phyloP scores from a whole-genome alignment of 2,113 vertebrate species.

The Nannobrachium achirus region DNA sequence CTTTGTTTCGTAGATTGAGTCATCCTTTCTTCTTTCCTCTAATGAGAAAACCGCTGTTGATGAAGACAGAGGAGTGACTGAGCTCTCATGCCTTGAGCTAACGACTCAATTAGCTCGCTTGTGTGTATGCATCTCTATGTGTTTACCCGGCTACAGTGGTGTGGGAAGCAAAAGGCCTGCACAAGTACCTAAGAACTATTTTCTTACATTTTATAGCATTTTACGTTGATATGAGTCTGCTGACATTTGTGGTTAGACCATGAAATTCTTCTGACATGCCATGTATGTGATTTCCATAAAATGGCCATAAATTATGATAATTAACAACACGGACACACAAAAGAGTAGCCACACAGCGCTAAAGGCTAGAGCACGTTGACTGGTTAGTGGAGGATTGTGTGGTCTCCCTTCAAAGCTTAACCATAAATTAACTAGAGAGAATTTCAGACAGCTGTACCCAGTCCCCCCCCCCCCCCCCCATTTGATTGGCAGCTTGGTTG shows the following conservation, averaged over 20 bases:
- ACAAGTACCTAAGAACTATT: background rate
- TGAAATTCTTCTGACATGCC: background rate
- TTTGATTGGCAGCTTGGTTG: constrained; percentile 26
- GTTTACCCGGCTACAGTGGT: background rate
- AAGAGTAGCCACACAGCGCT: background rate
- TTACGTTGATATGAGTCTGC: background rate
- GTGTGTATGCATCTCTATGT: background rate
- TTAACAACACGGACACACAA: background rate
- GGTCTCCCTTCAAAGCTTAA: background rate
- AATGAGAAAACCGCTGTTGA: constrained; percentile 17
- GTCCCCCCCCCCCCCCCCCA: background rate
- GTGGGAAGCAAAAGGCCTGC: background rate
- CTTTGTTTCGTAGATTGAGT: constrained; percentile 18
- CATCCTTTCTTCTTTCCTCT: constrained; percentile 3
- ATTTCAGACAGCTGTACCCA: constrained; percentile 13
- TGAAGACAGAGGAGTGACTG: constrained; percentile 17
- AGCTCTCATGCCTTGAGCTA: constrained; percentile 5
- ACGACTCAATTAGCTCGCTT: constrained; percentile 18
- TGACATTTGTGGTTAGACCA: background rate
- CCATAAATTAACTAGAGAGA: constrained; percentile 13
- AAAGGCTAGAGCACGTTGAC: background rate
- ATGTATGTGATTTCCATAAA: background rate
- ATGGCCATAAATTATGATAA: background rate
- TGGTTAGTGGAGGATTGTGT: background rate
- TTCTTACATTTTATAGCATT: background rate